These are phyloP conservation scores for Leptodactylus fallax DNA, from an alignment of 2,797 vertebrate genomes.

Conservation along the genomic window DNA sequence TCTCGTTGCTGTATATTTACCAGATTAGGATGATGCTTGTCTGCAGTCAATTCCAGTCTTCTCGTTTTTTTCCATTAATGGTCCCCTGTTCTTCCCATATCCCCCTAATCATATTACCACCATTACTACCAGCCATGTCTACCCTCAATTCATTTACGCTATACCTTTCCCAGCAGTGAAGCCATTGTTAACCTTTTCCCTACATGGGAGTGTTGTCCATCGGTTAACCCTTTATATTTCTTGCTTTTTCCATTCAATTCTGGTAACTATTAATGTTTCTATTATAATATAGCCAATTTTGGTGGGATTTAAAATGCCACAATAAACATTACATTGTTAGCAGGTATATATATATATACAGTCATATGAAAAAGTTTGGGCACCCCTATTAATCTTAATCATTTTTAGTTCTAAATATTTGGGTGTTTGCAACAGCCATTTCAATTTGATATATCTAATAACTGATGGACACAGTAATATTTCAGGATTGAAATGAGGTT, in stretches of 20 bases:
- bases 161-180: neutral
- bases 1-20: neutral
- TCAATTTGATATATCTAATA: too few species aligned
- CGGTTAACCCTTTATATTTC: neutral
- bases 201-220: neutral
- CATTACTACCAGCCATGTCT: neutral
- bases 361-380: too few species aligned
- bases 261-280: neutral
- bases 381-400: too few species aligned
- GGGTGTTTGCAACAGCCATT: too few species aligned
- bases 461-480: too few species aligned
- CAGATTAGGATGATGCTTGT: neutral
- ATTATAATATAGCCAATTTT: neutral
- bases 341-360: too few species aligned
- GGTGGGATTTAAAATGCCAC: too few species aligned
- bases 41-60: neutral
- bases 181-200: neutral
- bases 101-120: neutral
- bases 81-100: neutral
- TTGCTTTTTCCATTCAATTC: neutral
- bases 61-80: neutral
- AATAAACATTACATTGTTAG: too few species aligned
- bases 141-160: neutral
- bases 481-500: too few species aligned
- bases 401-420: too few species aligned